Evolutionary conservation across 2,113 vertebrate species (phyloP).

Genomic region (Stigmatopora argus): DNA sequence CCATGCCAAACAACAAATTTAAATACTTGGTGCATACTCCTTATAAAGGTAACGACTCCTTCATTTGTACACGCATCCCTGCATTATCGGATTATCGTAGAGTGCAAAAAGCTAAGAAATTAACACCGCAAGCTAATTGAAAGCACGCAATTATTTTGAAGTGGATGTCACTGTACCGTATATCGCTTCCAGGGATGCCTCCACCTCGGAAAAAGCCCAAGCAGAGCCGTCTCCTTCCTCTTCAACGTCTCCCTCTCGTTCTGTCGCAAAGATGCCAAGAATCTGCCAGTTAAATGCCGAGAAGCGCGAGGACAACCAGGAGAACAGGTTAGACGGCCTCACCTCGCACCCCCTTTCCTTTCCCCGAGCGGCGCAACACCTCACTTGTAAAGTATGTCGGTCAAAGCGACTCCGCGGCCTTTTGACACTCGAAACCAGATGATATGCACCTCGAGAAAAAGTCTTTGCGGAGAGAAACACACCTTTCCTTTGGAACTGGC

Average conservation of each 20-base stretch:
- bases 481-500: slow-evolving; percentile 56
- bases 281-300: slow-evolving; percentile 47
- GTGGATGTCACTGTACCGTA: slow-evolving; percentile 40
- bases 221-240: slow-evolving; percentile 39
- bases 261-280: slow-evolving; percentile 27
- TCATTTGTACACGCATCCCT: too few species aligned
- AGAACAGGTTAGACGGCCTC: slow-evolving; percentile 66
- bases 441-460: slow-evolving; percentile 16
- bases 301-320: slow-evolving; percentile 27
- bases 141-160: neutral
- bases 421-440: slow-evolving; percentile 53
- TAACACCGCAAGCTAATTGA: too few species aligned
- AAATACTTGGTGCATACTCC: too few species aligned
- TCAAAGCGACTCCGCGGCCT: slow-evolving; percentile 6
- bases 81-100: too few species aligned
- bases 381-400: slow-evolving; percentile 12
- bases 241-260: slow-evolving; percentile 25
- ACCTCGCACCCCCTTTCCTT: slow-evolving; percentile 22
- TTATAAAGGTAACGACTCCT: too few species aligned
- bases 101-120: too few species aligned
- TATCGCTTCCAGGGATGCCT: slow-evolving; percentile 12
- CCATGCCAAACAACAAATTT: too few species aligned
- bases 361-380: slow-evolving; percentile 17
- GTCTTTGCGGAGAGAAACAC: slow-evolving; percentile 3
- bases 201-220: slow-evolving; percentile 10